phyloP scores from a whole-genome alignment of 1,140 invertebrate genomes.

The Leptopilina boulardi region DNA sequence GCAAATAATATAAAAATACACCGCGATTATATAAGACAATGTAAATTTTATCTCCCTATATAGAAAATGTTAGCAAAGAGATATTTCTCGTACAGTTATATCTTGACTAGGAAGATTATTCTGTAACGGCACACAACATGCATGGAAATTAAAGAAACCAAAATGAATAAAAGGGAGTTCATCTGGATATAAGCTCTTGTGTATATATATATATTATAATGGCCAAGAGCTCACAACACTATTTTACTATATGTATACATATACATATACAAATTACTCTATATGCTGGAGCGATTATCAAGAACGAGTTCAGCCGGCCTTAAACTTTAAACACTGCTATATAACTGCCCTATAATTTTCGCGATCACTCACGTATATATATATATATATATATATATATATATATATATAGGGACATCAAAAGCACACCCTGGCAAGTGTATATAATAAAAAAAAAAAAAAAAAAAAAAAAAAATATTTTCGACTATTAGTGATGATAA shows the following conservation, averaged over 20 bases:
- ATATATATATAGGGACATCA: slow-evolving; percentile 22
- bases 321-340: slow-evolving; percentile 41
- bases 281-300: slow-evolving; percentile 51
- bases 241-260: not conserved
- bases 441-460: too few species aligned
- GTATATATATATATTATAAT: not conserved
- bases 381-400: too few species aligned
- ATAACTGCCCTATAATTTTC: slow-evolving; percentile 48
- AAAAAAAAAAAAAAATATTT: too few species aligned
- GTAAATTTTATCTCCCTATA: not conserved
- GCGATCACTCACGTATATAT: slow-evolving; percentile 34
- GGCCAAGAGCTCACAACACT: not conserved
- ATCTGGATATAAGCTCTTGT: not conserved
- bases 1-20: too few species aligned
- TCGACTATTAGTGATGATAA: too few species aligned
- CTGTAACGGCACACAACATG: slow-evolving; percentile 44
- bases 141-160: slow-evolving; percentile 45
- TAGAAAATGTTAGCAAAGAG: slow-evolving; percentile 2
- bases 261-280: slow-evolving; percentile 3
- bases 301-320: slow-evolving; percentile 50
- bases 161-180: slow-evolving; percentile 37
- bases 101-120: slow-evolving; percentile 44
- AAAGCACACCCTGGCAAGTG: not conserved
- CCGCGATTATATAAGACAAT: not conserved
- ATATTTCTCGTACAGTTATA: slow-evolving; percentile 42